Conservation (phyloP, 1,140 invertebrate genomes). For the Bombus superbus region DNA sequence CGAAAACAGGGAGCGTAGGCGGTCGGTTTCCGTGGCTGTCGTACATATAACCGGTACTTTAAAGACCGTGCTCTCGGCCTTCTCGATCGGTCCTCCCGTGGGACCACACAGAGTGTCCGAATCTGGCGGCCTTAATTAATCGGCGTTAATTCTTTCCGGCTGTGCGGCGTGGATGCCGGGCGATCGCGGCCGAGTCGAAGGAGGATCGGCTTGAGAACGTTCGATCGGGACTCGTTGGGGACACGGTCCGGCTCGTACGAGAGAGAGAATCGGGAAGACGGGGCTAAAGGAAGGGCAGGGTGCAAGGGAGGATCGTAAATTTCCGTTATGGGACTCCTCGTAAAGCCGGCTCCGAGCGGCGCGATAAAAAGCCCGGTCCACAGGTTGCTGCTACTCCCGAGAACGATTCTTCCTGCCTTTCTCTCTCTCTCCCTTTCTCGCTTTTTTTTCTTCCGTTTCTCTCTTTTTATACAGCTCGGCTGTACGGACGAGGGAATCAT, state of each 20-base stretch:
- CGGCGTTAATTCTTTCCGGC: conserved; percentile 61
- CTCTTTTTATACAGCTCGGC: conserved; percentile 30
- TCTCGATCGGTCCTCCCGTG: conserved; percentile 15
- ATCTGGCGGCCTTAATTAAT: conserved; percentile 63
- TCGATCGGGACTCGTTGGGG: conserved; percentile 17
- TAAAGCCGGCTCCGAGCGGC: conserved; percentile 70
- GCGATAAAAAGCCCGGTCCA: conserved; percentile 71
- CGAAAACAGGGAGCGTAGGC: conserved; percentile 38
- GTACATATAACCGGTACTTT: conserved; percentile 50
- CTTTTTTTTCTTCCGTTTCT: background rate
- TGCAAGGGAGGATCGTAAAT: conserved; percentile 66
- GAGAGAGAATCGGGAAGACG: background rate
- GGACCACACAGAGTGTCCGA: conserved; percentile 60
- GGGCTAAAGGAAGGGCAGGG: conserved; percentile 43
- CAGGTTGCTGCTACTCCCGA: conserved; percentile 71
- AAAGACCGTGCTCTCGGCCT: conserved; percentile 28
- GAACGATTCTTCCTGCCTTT: conserved; percentile 47
- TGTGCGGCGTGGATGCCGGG: conserved; percentile 19
- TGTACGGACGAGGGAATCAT: conserved; percentile 31
- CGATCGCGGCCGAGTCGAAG: conserved; percentile 46
- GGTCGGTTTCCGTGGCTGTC: conserved; percentile 32
- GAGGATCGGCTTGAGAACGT: conserved; percentile 16
- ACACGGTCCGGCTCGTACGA: background rate
- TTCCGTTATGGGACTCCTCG: conserved; percentile 72
- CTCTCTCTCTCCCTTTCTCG: conserved; percentile 37